Base-by-base conservation (phyloP, 1,140 invertebrate species). In the Megathymus violae region DNA sequence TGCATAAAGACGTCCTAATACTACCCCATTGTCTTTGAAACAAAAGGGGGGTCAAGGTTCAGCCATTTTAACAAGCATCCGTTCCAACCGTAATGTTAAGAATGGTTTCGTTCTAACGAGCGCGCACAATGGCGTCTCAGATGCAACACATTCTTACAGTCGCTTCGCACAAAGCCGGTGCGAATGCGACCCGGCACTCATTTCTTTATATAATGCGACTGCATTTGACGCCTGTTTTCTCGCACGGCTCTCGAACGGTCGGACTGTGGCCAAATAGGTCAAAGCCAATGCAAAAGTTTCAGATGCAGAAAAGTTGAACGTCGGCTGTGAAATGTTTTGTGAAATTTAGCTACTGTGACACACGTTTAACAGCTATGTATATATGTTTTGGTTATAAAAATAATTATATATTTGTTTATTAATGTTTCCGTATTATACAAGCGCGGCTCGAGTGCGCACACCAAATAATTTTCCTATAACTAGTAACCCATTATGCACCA, bases 1-100 rank as follows among this genome's bases (percentile, higher is more conserved):
- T n/a, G n/a, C n/a, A 36, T 36, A 36, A 36, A 36, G 34, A 11
- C 34, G 34, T 36, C 34, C 4, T 36, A 36, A 36, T n/a, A 36
- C 34, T 47, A 15, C 27, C 31, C 40, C 27, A 47, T 46, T 59
- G 27, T 47, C 41, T 59, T 38, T 14, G 22, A 34, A 46, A 59
- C 43, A 59, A 58, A 58, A 59, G 54, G 10, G n/a, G 31, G 54
- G 56, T 47, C 56, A 59, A 59, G 56, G 56, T 59, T 59, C 56
- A 59, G 43, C 11, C 40, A 56, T 46, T 47, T 47, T 22, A 59
- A 46, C 54, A 46, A 46, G 56, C 43, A 59, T 59, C 56, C 43
- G 56, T 59, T 46, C 27, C 46, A 59, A 4, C 43, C 56, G 34
- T 59, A 36, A 59, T 59, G 54, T 47, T 56, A 44, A 56, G 51